Percentiles rank a stretch among this genome's conserved stretches.
Conservation (phyloP, 2,113 vertebrate genomes). For the Cettia cetti region DNA sequence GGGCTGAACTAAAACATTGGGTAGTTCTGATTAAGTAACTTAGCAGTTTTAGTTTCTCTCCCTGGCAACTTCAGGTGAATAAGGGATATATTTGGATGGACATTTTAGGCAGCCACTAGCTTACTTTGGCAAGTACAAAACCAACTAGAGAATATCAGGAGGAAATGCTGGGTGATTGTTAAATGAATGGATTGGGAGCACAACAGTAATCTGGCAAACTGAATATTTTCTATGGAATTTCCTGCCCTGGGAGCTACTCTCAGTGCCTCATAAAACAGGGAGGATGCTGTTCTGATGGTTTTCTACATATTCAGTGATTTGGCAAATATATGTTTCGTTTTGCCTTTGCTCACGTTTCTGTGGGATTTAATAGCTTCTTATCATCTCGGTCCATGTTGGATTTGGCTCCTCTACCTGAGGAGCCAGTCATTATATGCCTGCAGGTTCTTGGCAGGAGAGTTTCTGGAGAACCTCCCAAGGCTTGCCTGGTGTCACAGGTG, state of each 20-base stretch:
- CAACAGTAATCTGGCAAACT: neutral
- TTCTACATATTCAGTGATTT: constrained; percentile 20
- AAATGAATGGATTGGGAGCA: neutral
- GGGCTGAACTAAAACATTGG: neutral
- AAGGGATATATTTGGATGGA: neutral
- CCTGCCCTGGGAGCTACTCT: neutral
- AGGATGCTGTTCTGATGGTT: neutral
- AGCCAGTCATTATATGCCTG: neutral
- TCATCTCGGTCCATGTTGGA: constrained; percentile 23
- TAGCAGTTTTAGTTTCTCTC: neutral
- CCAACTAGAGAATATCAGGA: neutral
- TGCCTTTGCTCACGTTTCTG: constrained; percentile 3
- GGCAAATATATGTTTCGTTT: neutral
- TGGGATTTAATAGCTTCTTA: constrained; percentile 27
- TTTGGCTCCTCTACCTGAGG: neutral
- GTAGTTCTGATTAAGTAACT: neutral
- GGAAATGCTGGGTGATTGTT: neutral
- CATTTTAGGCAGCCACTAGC: neutral
- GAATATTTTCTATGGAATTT: neutral
- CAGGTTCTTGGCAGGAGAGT: constrained; percentile 9
- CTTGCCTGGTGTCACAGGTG: constrained; percentile 27
- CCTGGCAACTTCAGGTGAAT: neutral
- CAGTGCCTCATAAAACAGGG: neutral
- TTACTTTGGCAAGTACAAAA: neutral
- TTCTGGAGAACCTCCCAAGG: constrained; percentile 21